Evolutionary conservation across 2,797 vertebrate species (phyloP).

Genomic region (Poeciliopsis presidionis): DNA sequence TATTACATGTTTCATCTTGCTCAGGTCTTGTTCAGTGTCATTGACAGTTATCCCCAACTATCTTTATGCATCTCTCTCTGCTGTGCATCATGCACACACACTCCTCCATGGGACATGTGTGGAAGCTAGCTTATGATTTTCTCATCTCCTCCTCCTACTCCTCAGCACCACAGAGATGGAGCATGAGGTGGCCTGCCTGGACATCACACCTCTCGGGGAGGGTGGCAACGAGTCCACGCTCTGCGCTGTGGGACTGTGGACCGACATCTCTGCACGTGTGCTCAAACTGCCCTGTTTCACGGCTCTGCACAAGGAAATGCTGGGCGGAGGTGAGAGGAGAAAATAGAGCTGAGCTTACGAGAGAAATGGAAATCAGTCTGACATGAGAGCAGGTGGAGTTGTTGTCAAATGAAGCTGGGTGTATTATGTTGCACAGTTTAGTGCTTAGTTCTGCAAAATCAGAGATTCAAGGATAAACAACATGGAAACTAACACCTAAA

Average conservation of each 20-base stretch:
- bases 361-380: constrained; percentile 12
- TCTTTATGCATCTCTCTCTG: not conserved
- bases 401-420: constrained; percentile 3
- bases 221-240: constrained; percentile 88
- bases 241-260: constrained; percentile 98
- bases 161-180: constrained; percentile 95
- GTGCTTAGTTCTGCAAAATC: not conserved
- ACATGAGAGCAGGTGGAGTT: not conserved
- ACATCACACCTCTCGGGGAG: constrained; percentile 95
- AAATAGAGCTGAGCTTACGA: not conserved
- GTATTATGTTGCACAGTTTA: not conserved
- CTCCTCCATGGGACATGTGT: not conserved
- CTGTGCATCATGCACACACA: not conserved
- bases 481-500: not conserved
- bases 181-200: constrained; percentile 97
- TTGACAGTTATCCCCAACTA: constrained; percentile 10
- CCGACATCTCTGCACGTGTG: constrained; percentile 96
- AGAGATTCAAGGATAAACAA: not conserved
- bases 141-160: constrained; percentile 18
- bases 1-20: not conserved
- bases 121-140: not conserved
- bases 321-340: constrained; percentile 91
- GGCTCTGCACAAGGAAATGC: constrained; percentile 97
- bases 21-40: not conserved
- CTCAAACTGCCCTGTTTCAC: constrained; percentile 94